These are phyloP conservation scores for Lordiphosa clarofinis DNA, from an alignment of 1,140 invertebrate genomes.

Conservation along the genomic window DNA sequence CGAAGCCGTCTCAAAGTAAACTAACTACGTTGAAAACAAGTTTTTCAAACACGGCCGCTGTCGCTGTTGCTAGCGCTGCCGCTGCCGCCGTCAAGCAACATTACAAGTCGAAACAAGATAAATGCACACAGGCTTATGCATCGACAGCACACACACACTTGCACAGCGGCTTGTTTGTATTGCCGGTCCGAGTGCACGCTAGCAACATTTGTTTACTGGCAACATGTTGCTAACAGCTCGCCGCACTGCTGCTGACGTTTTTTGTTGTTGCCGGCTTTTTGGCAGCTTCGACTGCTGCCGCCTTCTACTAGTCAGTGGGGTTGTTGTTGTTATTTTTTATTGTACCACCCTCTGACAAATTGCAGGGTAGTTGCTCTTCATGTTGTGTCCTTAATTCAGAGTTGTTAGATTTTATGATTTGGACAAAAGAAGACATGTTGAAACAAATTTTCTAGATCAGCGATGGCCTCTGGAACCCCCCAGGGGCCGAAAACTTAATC, in stretches of 20 bases:
- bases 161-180: constrained; percentile 7
- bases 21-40: constrained; percentile 75
- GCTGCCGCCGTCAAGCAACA: constrained; percentile 37
- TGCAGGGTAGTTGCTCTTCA: constrained; percentile 55
- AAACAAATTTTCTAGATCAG: too few species aligned
- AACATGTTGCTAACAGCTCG: constrained; percentile 16
- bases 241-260: constrained; percentile 13
- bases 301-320: constrained; percentile 7
- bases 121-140: constrained; percentile 48
- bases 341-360: constrained; percentile 31
- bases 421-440: too few species aligned
- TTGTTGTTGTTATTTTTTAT: constrained; percentile 30
- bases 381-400: constrained; percentile 5
- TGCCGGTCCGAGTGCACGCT: constrained; percentile 10
- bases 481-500: too few species aligned
- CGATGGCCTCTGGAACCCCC: too few species aligned
- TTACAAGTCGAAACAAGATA: constrained; percentile 47
- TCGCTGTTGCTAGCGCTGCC: not conserved
- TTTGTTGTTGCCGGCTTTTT: constrained; percentile 72
- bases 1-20: constrained; percentile 70
- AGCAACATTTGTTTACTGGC: constrained; percentile 4
- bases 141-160: not conserved
- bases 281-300: constrained; percentile 24
- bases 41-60: constrained; percentile 45
- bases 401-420: not conserved